Evolutionary conservation across 2,113 vertebrate genomes (phyloP).

Genomic region (Donacobius atricapilla): DNA sequence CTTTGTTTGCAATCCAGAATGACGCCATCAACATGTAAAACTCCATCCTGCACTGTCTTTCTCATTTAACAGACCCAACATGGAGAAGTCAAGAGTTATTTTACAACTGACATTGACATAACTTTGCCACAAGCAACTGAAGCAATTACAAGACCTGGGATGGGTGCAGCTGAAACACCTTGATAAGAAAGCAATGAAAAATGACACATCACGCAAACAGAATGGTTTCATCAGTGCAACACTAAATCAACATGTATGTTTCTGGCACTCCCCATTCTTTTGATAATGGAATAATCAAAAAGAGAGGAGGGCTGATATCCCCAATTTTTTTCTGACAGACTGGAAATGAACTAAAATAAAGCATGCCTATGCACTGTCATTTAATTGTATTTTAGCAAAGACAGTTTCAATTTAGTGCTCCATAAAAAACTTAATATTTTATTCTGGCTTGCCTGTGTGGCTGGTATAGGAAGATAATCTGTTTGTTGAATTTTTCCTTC

Average conservation of each 20-base stretch:
- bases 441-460: not conserved
- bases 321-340: conserved; percentile 57
- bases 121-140: conserved; percentile 81
- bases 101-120: conserved; percentile 80
- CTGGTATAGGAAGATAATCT: conserved; percentile 19
- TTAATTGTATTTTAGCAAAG: conserved; percentile 54
- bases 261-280: conserved; percentile 55
- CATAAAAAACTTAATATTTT: conserved; percentile 41
- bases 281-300: conserved; percentile 72
- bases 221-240: conserved; percentile 72
- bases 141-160: conserved; percentile 75
- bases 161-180: conserved; percentile 78
- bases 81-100: conserved; percentile 74
- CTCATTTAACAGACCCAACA: conserved; percentile 53
- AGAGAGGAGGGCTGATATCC: conserved; percentile 43
- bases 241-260: conserved; percentile 76
- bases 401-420: conserved; percentile 38
- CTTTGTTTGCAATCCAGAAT: not conserved
- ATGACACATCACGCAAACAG: conserved; percentile 74
- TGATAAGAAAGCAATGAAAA: conserved; percentile 80
- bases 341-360: conserved; percentile 59
- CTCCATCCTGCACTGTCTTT: not conserved
- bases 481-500: not conserved
- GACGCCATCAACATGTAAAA: not conserved
- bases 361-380: conserved; percentile 1